Percentiles rank a stretch among this genome's conserved stretches.
Evolutionary conservation across 2,113 vertebrate genomes (phyloP).

Genomic region (Hemibagrus wyckioides): DNA sequence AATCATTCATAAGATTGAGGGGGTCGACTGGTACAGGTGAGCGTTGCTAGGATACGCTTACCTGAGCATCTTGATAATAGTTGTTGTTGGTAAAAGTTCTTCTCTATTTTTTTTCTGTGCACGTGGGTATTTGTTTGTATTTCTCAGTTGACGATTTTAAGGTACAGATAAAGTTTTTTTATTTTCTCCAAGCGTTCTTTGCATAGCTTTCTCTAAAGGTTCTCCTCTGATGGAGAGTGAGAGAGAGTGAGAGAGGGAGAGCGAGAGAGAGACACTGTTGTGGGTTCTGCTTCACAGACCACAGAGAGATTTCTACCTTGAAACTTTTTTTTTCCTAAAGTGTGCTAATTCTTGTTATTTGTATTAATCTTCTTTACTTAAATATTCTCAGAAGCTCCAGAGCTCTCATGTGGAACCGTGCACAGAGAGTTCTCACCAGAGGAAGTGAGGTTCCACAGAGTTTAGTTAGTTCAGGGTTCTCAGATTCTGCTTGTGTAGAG

Average conservation of each 20-base stretch:
- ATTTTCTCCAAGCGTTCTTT: background rate
- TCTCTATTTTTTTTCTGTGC: background rate
- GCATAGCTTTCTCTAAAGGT: background rate
- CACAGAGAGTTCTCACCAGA: background rate
- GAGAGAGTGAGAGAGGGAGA: no score
- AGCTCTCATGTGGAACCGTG: background rate
- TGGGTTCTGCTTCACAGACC: background rate
- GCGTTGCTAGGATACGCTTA: background rate
- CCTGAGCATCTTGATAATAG: background rate
- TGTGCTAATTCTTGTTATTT: background rate
- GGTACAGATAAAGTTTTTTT: background rate
- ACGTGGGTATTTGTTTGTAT: background rate
- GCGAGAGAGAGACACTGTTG: background rate
- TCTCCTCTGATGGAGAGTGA: background rate
- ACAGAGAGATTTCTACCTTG: background rate
- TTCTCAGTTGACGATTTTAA: background rate
- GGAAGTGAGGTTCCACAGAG: background rate
- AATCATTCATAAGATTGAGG: background rate
- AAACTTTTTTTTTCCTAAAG: background rate
- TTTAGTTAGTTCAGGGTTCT: background rate
- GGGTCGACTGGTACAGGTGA: background rate
- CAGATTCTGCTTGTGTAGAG: background rate
- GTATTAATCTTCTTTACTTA: background rate
- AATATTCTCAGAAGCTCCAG: background rate
- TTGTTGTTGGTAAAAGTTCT: background rate